Evolutionary conservation across 2,113 vertebrate species (phyloP), one percentile per base, ranked within the genome.

Genomic region (Cyrtonyx montezumae): DNA sequence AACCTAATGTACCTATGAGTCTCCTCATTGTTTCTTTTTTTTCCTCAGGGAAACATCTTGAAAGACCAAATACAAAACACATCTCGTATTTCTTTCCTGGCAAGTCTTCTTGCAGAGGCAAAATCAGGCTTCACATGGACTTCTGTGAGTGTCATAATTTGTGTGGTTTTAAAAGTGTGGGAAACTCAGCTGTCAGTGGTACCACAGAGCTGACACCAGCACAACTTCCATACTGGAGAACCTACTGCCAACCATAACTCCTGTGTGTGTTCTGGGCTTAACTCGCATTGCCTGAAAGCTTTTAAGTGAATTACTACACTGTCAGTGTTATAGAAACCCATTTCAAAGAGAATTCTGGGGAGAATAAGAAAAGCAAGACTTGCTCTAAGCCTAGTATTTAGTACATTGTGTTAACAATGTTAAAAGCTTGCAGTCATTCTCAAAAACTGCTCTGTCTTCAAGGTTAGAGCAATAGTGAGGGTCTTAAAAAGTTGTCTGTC

Each of bases 201-300:
- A 30, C 51, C 1, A 2, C 22, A 65, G 63, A 73, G 25, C 7
- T 0, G 1, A 8, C 8, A 56, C 14, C 2, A 3, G 43, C 32
- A 22, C 0, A 1, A 40, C 30, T 26, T 8, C 48, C 0, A 0
- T 28, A 46, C 23, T 70, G 49, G 21, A 59, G 36, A 70, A 30
- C n/a, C 13, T 83, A 68, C 45, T 80, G 32, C 18, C 2, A 6
- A 8, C 45, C 22, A 4, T 53, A 37, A 56, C 20, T 22, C 16
- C 13, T 42, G 19, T 28, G 65, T 28, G 4, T 43, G 63, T 43
- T 45, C 5, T 53, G 48, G 45, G 26, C 56, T 69, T 75, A 0
- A 0, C 5, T 37, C 21, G 28, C 17, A 1, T 25, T 88, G 32
- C n/a, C 46, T 84, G 79, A 59, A 88, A 86, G 56, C 2, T 2